Evolutionary conservation across 64 coral and sea anemone species (phyloP), one percentile per base, ranked within the genome.

Genomic region (Porites australiensis): DNA sequence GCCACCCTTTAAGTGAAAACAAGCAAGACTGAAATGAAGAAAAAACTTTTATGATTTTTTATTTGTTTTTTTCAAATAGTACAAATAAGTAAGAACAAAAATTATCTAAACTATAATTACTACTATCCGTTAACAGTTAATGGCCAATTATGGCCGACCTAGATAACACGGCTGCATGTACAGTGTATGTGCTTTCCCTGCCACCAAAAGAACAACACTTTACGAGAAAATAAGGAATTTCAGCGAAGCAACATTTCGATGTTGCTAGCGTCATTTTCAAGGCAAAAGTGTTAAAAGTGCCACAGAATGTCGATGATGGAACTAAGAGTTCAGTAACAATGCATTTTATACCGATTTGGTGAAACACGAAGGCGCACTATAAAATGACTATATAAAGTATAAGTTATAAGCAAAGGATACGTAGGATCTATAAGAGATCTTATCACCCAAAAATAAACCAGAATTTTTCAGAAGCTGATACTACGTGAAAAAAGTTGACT

Each of bases 231-330:
- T 72, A 72, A 27, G 23, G 69, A 72, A 72, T 72, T 72, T 72
- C 69, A 72, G 23, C 69, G 69, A 72, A 43, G 69, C 69, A 45
- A 72, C 69, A 72, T 72, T 72, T 72, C 69, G 69, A 72, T 72
- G 69, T 72, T 72, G 37, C 69, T 72, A 22, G 69, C 27, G 7
- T 72, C 69, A 72, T 72, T 72, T 72, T 72, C 69, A 72, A 72
- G 69, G 69, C 37, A 22, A 72, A 72, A 72, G 69, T 72, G 69
- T n/a, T 72, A 72, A 72, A 72, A 72, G 69, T 72, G 69, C 69
- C 69, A 72, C 23, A 72, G 37, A 72, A 72, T 72, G 21, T 43
- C 37, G 69, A 72, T 72, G 37, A 37, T 70, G n/a, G n/a, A 70
- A 70, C 23, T 72, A 72, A 72, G 69, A 72, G 69, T 72, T 72